Percentiles rank a stretch among this genome's conserved stretches.
Conservation (phyloP, 2,888 invertebrate species). For the Emesis russula region DNA sequence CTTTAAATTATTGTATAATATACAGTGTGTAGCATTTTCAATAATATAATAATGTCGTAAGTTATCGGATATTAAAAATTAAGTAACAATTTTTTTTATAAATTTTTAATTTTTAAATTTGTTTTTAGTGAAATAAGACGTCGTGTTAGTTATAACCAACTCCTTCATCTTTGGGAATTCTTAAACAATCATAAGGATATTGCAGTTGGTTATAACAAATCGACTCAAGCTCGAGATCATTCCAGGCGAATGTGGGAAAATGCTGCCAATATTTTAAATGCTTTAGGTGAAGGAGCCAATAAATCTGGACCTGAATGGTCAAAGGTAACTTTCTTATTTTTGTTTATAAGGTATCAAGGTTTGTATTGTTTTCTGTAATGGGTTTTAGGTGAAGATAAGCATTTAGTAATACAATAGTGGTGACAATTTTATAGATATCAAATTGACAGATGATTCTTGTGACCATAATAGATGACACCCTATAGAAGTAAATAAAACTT, state of each 20-base stretch:
- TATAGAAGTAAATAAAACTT: too few relatives aligned
- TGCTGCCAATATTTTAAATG: background rate
- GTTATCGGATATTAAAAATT: background rate
- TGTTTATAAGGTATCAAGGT: background rate
- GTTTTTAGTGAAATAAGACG: background rate
- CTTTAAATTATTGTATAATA: background rate
- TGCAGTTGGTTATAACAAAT: background rate
- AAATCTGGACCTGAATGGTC: background rate
- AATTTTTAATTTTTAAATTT: background rate
- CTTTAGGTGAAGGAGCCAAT: background rate
- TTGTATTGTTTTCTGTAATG: too few relatives aligned
- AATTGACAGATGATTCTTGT: too few relatives aligned
- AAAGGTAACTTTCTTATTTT: background rate
- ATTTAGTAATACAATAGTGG: too few relatives aligned
- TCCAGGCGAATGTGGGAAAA: background rate
- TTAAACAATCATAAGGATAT: background rate
- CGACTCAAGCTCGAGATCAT: background rate
- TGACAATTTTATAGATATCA: too few relatives aligned
- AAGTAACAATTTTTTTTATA: background rate
- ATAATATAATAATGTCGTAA: background rate
- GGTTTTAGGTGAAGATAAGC: too few relatives aligned
- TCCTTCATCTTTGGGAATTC: background rate
- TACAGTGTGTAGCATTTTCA: background rate
- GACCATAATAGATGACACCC: too few relatives aligned
- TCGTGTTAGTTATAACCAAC: slow-evolving; percentile 1